Base-by-base conservation (phyloP, 1,140 invertebrate genomes). In the Drosophila tropicalis region DNA sequence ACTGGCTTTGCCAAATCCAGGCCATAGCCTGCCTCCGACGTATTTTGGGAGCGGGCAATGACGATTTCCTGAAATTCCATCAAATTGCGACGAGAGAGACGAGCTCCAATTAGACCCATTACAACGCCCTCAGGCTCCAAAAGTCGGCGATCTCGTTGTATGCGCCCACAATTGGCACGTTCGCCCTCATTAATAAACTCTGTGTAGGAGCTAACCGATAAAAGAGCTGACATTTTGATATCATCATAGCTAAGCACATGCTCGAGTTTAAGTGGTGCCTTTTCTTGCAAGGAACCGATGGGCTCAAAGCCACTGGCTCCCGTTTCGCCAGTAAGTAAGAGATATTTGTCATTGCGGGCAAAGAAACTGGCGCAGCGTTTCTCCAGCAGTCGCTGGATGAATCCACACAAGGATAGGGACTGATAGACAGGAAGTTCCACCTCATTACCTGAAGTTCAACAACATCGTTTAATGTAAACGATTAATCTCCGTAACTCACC, bases 151-250 rank as follows among this genome's bases (percentile, higher is more conserved):
- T 76, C 41, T 1, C 1, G 36, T 1, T 85, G 70, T 0, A 93
- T 89, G 1, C 93, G 82, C 2, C 94, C 95, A 62, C 84, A 84
- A 76, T 95, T 95, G 12, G 93, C 91, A 15, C 95, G 92, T n/a
- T 92, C 91, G 3, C 95, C 95, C 76, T 95, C 93, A 69, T 95
- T 95, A 57, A 95, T 93, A 73, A 95, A 95, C 75, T 94, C 94
- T 1, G 94, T 94, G 62, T 93, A 92, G 0, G 94, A 95, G 5
- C 94, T 95, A 6, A 95, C 91, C 17, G 93, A 93, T 19, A 95
- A 92, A 81, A 95, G 92, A 0, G 95, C 93, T 0, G 94, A 94
- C 2, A 95, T 72, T 83, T 91, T 82, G 5, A 89, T 41, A 17
- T 84, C 81, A 47, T 91, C 86, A 32, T 90, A 91, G 67, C 86